Evolutionary conservation across 37 sponge, comb jelly and placozoan species (phyloP), one percentile per base, ranked within the genome.

Genomic region (Beroe forskalii): DNA sequence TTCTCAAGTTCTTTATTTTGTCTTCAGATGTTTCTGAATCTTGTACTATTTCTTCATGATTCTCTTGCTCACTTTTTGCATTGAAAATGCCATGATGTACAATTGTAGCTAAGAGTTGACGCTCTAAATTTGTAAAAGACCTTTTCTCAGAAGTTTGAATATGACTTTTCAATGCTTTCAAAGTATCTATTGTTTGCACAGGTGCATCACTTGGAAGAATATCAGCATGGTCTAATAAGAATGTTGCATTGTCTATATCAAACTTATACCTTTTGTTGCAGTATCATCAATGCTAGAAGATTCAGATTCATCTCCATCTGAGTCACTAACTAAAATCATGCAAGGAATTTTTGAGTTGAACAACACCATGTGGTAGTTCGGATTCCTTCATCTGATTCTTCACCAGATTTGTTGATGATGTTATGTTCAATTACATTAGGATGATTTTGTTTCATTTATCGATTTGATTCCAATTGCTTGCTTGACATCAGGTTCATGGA

Each of bases 21-120:
- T 12, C n/a, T n/a, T n/a, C n/a, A n/a, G n/a, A n/a, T n/a, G n/a
- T n/a, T n/a, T n/a, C n/a, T n/a, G n/a, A n/a, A n/a, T n/a, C n/a
- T n/a, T n/a, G n/a, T n/a, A n/a, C n/a, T n/a, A n/a, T n/a, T 48
- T 12, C 55, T 48, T 48, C 55, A 48, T 17, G 12, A 48, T 17
- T 48, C 12, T 48, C 55, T 48, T 48, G 28, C 24, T 63, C 55
- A 17, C 12, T 48, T 12, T 48, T 48, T 6, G 12, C 72, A 69
- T 69, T 69, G 38, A 69, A 69, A 43, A 80, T 80, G n/a, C 86
- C 86, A 80, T 80, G 86, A 42, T 80, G 44, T 44, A 80, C 86
- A 20, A 80, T 44, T 0, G 86, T 80, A 43, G 31, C 55, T 30
- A 80, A 25, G 14, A 80, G 48, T 24, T 80, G 86, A 6, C 86